phyloP scores from a whole-genome alignment of 2,113 vertebrate genomes.

The Podarcis cretensis region DNA sequence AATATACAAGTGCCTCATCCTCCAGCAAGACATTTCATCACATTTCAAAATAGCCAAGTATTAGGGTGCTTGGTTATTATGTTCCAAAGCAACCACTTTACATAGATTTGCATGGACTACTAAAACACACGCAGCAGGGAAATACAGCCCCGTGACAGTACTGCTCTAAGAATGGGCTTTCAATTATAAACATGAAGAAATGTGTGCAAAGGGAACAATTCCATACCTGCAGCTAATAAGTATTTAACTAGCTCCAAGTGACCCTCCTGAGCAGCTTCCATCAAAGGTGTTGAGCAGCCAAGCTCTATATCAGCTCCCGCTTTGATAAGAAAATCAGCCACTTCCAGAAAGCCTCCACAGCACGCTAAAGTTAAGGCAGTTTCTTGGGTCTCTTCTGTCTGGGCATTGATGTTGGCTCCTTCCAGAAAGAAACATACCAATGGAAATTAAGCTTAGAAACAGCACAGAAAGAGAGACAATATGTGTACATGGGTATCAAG shows the following conservation, averaged over 20 bases:
- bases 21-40: neutral
- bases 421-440: conserved; percentile 41
- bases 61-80: neutral
- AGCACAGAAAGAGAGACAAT: neutral
- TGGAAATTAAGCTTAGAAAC: neutral
- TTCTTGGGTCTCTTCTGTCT: conserved; percentile 99
- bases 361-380: conserved; percentile 96
- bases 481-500: neutral
- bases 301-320: conserved; percentile 97
- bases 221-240: conserved; percentile 92
- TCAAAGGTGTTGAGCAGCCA: conserved; percentile 96
- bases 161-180: neutral
- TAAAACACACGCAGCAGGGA: neutral
- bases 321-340: conserved; percentile 97
- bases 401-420: conserved; percentile 99
- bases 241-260: conserved; percentile 98
- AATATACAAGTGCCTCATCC: neutral
- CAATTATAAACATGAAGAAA: neutral
- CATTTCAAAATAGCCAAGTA: neutral
- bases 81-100: neutral
- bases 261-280: conserved; percentile 98
- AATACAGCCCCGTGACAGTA: neutral
- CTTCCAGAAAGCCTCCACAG: conserved; percentile 97
- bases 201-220: rapidly evolving
- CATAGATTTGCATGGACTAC: neutral